Evolutionary conservation across 2,113 vertebrate genomes (phyloP).

Genomic region (Arvicanthis niloticus): DNA sequence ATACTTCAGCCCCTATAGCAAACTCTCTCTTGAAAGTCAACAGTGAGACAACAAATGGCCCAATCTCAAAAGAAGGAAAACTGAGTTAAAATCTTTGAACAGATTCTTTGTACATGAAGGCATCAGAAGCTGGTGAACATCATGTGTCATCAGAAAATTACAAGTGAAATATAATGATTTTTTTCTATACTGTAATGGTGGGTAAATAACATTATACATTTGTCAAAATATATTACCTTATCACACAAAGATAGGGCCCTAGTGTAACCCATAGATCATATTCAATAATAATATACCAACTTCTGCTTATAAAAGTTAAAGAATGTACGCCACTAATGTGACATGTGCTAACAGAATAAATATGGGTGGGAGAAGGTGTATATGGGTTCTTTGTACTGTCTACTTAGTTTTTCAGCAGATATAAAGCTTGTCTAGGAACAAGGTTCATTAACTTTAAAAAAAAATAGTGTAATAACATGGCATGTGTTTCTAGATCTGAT

Average conservation of each 20-base stretch:
- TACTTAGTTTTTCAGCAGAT: not conserved
- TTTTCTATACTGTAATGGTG: not conserved
- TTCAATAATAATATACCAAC: constrained; percentile 23
- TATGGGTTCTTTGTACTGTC: not conserved
- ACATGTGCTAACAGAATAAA: not conserved
- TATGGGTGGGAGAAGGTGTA: rapidly evolving
- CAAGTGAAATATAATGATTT: not conserved
- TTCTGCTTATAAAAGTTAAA: not conserved
- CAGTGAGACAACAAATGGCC: not conserved
- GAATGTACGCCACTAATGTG: not conserved
- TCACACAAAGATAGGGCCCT: not conserved
- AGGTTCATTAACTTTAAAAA: not conserved
- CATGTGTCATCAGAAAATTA: not conserved
- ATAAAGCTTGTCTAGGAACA: not conserved
- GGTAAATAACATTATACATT: not conserved
- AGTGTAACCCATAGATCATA: not conserved
- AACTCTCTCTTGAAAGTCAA: not conserved
- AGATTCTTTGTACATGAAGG: not conserved
- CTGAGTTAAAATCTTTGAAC: not conserved
- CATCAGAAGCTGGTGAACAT: not conserved
- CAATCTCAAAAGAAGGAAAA: not conserved
- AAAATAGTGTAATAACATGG: not conserved
- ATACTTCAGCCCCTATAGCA: not conserved
- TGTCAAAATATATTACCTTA: not conserved
- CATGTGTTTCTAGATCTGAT: not conserved